Evolutionary conservation across 2,888 invertebrate species (phyloP), one percentile per base, ranked within the genome.

Genomic region (Oscheius myriophilus): DNA sequence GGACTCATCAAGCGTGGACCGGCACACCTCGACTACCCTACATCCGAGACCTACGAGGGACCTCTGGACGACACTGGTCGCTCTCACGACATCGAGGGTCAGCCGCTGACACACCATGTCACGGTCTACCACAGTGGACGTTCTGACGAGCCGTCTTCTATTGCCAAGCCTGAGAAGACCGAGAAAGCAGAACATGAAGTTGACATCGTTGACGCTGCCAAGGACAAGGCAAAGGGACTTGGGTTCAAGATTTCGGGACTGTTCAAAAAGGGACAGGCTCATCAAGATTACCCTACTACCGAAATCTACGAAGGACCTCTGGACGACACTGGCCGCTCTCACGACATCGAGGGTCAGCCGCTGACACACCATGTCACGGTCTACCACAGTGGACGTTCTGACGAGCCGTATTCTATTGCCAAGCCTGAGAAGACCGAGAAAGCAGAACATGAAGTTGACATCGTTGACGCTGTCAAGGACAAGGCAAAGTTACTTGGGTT

Each of bases 1-100:
- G 73, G 76, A 52, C 52, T 43, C 0, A 51, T 62, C 71, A 75
- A 77, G 53, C 62, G 59, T 42, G 52, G 68, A 14, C 59, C 73
- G 12, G 74, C 76, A 49, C 71, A 78, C 46, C 68, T 63, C 16
- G 80, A 80, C 67, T 81, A 79, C 63, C 79, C 81, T 42, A 33
- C 64, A 12, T 63, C 76, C 23, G 80, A 76, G 33, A 33, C 68
- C 61, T 77, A 62, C 65, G 71, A 65, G 25, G 75, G 75, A 41
- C 73, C 75, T 9, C 21, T 76, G 39, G 69, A 66, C 16, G 41
- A 43, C 59, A 69, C 69, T 23, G 42, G 39, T 4, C 39, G 66
- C 21, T 26, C 43, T 21, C 14, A 18, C 52, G 66, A 69, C 26
- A 52, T 75, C 18, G 71, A 75, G 16, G 74, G 62, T 11, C 33